Evolutionary conservation across 1,140 invertebrate species (phyloP), one percentile per base, ranked within the genome.

Genomic region (Aradophagus sp.): DNA sequence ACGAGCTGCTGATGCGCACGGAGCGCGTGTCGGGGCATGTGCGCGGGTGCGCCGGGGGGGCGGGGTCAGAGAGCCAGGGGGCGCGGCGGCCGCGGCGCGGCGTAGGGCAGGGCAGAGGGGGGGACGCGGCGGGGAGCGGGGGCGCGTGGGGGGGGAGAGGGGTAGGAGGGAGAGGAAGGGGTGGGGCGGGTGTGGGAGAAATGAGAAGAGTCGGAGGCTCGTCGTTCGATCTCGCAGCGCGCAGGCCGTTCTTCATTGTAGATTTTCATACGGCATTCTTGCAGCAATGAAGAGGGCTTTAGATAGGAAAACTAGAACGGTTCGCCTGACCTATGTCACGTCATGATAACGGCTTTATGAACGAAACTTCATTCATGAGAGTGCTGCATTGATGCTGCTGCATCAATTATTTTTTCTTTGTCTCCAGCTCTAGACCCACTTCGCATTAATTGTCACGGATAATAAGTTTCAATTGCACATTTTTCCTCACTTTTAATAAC

Each of bases 301-400:
- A 75, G 69, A 75, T 72, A 73, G 56, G 52, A 62, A 70, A 76
- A 73, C 58, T 69, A 65, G 70, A 75, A 36, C 74, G 61, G 68
- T 47, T 53, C 55, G 70, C 68, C 79, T 81, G 79, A 81, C 74
- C 79, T 70, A 71, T 70, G 73, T 76, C 56, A 73, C 63, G 63
- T 63, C 65, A 76, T 73, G 72, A 77, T 76, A 66, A 61, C 39
- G 74, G 53, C 59, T 74, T 48, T 63, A 53, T 69, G 55, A 74
- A 65, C 55, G 55, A 50, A 70, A 65, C 48, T 67, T 70, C 72
- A 74, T 74, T 74, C 72, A 74, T 61, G 56, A 66, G 55, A 69
- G 62, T 50, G 56, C 56, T 58, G 73, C 68, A 62, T 72, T 71
- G 59, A 69, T 52, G 73, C 35, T 58, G 58, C 62, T 65, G 50